Conservation (phyloP, 1,140 invertebrate species). For the Eumaeus atala region DNA sequence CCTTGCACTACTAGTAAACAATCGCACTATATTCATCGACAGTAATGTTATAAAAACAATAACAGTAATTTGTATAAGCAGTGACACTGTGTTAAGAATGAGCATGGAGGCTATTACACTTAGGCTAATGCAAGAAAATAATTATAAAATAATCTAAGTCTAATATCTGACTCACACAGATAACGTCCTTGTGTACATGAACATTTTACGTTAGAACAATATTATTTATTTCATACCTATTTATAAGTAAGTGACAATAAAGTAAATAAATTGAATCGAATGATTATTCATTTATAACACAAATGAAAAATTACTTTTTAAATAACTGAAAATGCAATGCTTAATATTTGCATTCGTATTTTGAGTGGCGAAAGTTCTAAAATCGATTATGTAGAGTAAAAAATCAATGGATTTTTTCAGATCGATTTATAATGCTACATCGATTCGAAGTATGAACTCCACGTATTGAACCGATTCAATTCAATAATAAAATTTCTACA, state of each 20-base stretch:
- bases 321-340: background rate
- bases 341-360: background rate
- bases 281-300: too few relatives aligned
- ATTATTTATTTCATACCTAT: conserved; percentile 1
- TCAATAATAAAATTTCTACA: too few relatives aligned
- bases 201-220: background rate
- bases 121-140: background rate
- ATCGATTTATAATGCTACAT: too few relatives aligned
- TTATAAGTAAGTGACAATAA: background rate
- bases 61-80: conserved; percentile 51
- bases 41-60: conserved; percentile 60
- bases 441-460: too few relatives aligned
- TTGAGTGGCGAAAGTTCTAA: background rate
- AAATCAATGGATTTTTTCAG: too few relatives aligned
- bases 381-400: too few relatives aligned
- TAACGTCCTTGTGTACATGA: background rate
- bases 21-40: conserved; percentile 60
- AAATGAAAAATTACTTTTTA: background rate
- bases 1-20: conserved; percentile 41
- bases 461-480: too few relatives aligned
- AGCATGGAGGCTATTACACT: conserved; percentile 42
- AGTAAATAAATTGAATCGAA: background rate
- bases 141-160: background rate
- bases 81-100: conserved; percentile 52
- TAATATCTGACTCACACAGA: conserved; percentile 3